These are phyloP conservation scores for Rhynchotus rufescens DNA, from an alignment of 2,797 vertebrate species.

Conservation along the genomic window DNA sequence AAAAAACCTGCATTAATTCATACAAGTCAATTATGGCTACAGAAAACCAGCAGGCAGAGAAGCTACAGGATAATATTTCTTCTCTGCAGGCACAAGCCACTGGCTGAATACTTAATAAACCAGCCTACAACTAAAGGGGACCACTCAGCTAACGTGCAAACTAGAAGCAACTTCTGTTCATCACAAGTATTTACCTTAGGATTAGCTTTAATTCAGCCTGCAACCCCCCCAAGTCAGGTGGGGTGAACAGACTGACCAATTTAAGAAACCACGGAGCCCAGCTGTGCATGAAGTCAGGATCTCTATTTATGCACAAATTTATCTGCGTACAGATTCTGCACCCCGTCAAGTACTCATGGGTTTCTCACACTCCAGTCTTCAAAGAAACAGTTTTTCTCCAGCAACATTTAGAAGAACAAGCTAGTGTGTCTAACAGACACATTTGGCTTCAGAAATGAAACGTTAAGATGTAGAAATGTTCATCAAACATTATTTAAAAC, in stretches of 20 bases:
- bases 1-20: not conserved
- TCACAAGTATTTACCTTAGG: not conserved
- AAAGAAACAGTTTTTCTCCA: not conserved
- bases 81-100: not conserved
- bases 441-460: not conserved
- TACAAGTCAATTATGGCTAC: not conserved
- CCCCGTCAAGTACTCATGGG: not conserved
- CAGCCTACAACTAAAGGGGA: not conserved
- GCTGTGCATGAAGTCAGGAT: not conserved
- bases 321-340: not conserved
- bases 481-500: not conserved
- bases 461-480: not conserved
- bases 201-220: not conserved
- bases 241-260: not conserved
- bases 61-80: not conserved
- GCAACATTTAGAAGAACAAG: not conserved
- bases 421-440: accelerated
- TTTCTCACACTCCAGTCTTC: not conserved
- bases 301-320: not conserved
- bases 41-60: not conserved
- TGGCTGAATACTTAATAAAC: no score
- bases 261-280: not conserved
- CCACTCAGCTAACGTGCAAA: not conserved
- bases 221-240: not conserved
- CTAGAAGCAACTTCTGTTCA: not conserved